Conservation (phyloP, 2,797 vertebrate genomes). For the Toxotes lorentzi region DNA sequence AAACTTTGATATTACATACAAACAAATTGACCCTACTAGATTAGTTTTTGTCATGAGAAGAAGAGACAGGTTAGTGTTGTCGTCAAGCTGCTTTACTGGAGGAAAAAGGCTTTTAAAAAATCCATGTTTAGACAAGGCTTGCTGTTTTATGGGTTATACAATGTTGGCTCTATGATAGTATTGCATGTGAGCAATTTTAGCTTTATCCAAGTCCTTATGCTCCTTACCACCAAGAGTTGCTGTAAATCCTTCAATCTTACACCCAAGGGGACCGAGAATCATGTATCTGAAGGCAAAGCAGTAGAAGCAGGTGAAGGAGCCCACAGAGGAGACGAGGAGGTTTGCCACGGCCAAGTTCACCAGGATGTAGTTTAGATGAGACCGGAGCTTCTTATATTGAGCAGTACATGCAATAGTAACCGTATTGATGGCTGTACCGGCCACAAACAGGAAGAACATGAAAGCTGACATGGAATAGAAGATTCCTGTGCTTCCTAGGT, state of each 20-base stretch:
- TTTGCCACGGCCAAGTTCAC: constrained; percentile 86
- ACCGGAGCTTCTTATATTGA: constrained; percentile 83
- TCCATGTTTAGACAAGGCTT: background rate
- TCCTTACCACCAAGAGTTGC: constrained; percentile 83
- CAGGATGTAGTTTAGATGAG: constrained; percentile 89
- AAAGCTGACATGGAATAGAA: constrained; percentile 83
- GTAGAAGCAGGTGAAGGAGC: constrained; percentile 80
- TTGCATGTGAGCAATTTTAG: background rate
- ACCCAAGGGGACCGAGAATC: constrained; percentile 75
- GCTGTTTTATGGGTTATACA: too few relatives aligned
- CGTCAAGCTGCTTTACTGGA: background rate
- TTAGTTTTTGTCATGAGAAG: background rate
- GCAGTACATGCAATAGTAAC: constrained; percentile 85
- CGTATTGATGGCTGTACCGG: constrained; percentile 78
- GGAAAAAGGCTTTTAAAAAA: background rate
- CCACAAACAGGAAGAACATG: constrained; percentile 80
- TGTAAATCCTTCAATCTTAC: constrained; percentile 85
- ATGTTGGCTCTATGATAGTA: background rate
- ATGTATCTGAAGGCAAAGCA: constrained; percentile 83
- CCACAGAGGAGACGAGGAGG: constrained; percentile 81
- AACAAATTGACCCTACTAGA: background rate
- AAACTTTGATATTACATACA: too few relatives aligned
- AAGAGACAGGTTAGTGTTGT: background rate
- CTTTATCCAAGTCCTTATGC: background rate
- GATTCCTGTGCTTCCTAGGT: constrained; percentile 77